Evolutionary conservation across 2,888 invertebrate species (phyloP), one percentile per base, ranked within the genome.

Genomic region (Pristionchus japonicus): DNA sequence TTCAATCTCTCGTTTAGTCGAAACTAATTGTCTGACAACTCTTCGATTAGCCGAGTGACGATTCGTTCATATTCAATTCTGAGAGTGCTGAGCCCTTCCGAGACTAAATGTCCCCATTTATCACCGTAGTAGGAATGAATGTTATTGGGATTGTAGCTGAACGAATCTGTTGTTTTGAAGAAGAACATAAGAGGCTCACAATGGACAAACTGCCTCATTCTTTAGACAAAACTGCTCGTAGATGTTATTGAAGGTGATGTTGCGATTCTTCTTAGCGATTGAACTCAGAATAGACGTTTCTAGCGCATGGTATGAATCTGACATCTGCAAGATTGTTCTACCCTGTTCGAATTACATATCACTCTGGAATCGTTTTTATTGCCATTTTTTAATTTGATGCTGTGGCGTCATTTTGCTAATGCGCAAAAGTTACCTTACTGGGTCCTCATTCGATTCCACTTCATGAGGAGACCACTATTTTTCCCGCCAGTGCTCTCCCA

Each of bases 111-210:
- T 13, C 77, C 77, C 70, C 77, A 77, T 43, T 77, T 77, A 27
- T 77, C 77, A 3, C 77, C 77, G 77, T 77, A 77, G 77, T n/a
- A 77, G 1, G 77, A 77, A 23, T 77, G 77, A 27, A 77, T 77
- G 27, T n/a, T 77, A n/a, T 23, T 43, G 1, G 77, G 43, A 40
- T 77, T 43, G 77, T 77, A 77, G 43, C 77, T 77, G 77, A 77
- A 77, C 37, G n/a, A n/a, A 74, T 6, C 37, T 17, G 40, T 23
- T 4, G 23, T 40, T 74, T 40, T 77, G 6, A 13, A 7, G 3
- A 20, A 20, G 37, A 9, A 13, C 17, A 43, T 43, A 77, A 6
- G 1, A 9, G 3, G 27, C 77, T 40, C 20, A 77, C 77, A 77
- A 77, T n/a, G 77, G 77, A 77, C 77, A 77, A 17, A 77, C 77